A percentile compares a stretch with the other conserved stretches of the same genome.
Evolutionary conservation across 1,140 invertebrate genomes (phyloP).

Genomic region (Euglossa dilemma): DNA sequence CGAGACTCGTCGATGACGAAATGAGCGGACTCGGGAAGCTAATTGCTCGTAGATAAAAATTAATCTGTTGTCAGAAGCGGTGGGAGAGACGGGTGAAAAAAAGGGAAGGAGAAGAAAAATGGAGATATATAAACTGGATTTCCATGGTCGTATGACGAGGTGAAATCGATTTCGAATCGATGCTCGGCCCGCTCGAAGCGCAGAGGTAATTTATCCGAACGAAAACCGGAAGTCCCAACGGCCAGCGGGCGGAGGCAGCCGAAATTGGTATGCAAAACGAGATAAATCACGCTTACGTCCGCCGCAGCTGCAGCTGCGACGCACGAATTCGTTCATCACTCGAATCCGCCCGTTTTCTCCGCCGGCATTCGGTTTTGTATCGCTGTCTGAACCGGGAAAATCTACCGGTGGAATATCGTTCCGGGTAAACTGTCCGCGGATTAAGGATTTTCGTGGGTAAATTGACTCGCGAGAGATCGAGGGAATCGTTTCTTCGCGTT

Average conservation of each 20-base stretch:
- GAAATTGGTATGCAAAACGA: slow-evolving; percentile 76
- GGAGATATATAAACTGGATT: slow-evolving; percentile 11
- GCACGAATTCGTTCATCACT: slow-evolving; percentile 73
- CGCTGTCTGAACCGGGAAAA: slow-evolving; percentile 35
- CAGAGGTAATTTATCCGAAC: slow-evolving; percentile 68
- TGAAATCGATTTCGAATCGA: slow-evolving; percentile 60
- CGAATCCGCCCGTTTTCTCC: slow-evolving; percentile 43
- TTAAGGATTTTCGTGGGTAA: slow-evolving; percentile 30
- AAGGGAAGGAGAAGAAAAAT: too few relatives aligned
- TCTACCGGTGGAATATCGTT: slow-evolving; percentile 1
- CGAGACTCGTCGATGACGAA: background rate
- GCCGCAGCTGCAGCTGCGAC: slow-evolving; percentile 68
- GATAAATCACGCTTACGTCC: slow-evolving; percentile 77
- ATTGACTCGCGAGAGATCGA: background rate
- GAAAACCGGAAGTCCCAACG: slow-evolving; percentile 68
- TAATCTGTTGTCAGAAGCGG: background rate
- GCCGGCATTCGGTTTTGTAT: slow-evolving; percentile 26
- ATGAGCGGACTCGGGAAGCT: background rate
- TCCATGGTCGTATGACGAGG: slow-evolving; percentile 19
- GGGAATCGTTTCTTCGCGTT: background rate
- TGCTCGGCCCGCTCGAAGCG: slow-evolving; percentile 49
- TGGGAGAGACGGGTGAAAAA: too few relatives aligned
- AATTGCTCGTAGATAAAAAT: background rate
- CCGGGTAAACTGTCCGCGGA: background rate
- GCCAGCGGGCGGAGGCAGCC: slow-evolving; percentile 55